Base-by-base conservation (phyloP, 1,140 invertebrate genomes). In the Anadara kagoshimensis region DNA sequence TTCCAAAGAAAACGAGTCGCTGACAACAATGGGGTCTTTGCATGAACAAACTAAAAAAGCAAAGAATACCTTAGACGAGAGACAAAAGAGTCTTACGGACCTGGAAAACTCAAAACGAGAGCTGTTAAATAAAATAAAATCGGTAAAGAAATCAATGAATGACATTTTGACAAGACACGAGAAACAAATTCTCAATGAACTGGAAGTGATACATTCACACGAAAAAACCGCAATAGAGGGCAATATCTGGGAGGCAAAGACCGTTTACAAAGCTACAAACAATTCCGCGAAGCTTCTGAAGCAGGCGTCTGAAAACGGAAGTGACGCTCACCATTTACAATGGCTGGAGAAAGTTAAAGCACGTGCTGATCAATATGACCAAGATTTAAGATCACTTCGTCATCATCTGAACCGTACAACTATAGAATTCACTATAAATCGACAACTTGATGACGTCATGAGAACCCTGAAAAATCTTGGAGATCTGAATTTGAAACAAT, bases 81-180 rank as follows among this genome's bases (percentile, higher is more conserved):
- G 67, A 47, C 36, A 58, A 14, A 41, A 41, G 8, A 63, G 56
- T 36, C 26, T 70, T 14, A 36, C 44, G 10, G 14, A 57, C 3
- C 41, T 67, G 16, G 68, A 75, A 29, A 57, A 47, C 5, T 51
- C 47, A 16, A 65, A 61, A n/a, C 11, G 29, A 20, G 66, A 58
- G 24, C 4, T 67, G 54, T 58, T n/a, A 11, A 54, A 70, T 7
- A 45, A 64, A n/a, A 66, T 75, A n/a, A 56, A 29, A 24, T 54
- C 57, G 18, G 56, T 75, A 11, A 54, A 68, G 22, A 58, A 64
- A 14, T 59, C 49, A 65, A 58, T 75, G 7, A 62, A 70, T 16
- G 68, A 66, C n/a, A 57, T 75, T n/a, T 49, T 75, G 1, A 66
- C 53, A 22, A 65, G 67, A 70, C 70, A 45, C 36, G 73, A 75